Percentiles rank a stretch among this genome's conserved stretches.
Evolutionary conservation across 2,113 vertebrate genomes (phyloP).

Genomic region (Pachycephala philippinensis): DNA sequence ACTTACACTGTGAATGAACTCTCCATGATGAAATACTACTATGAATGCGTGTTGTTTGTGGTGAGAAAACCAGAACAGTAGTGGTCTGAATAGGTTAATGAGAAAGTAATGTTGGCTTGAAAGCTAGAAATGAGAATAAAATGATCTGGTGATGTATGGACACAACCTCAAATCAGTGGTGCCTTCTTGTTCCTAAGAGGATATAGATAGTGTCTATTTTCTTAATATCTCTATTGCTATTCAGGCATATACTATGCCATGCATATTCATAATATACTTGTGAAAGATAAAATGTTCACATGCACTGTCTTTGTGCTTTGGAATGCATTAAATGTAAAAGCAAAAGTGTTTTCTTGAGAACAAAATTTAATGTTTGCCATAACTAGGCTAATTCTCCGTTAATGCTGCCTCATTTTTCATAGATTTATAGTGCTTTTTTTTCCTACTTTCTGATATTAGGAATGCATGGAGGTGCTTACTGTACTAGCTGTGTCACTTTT

Average conservation of each 20-base stretch:
- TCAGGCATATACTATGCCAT: conserved; percentile 59
- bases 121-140: conserved; percentile 39
- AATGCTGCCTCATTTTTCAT: background rate
- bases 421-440: conserved; percentile 3
- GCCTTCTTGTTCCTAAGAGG: conserved; percentile 76
- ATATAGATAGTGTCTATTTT: conserved; percentile 78
- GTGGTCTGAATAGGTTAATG: background rate
- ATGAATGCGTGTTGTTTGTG: conserved; percentile 96
- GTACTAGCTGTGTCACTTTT: background rate
- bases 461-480: background rate
- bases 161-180: conserved; percentile 77
- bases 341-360: background rate
- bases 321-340: conserved; percentile 2
- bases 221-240: conserved; percentile 68
- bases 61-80: conserved; percentile 84
- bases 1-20: conserved; percentile 96
- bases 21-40: conserved; percentile 96
- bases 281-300: conserved; percentile 43
- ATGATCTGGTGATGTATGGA: conserved; percentile 59
- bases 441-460: background rate
- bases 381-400: conserved; percentile 1
- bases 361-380: background rate
- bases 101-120: background rate
- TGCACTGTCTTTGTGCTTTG: conserved; percentile 38
- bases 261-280: conserved; percentile 64